These are phyloP conservation scores for Papilio helenus DNA, from an alignment of 1,140 invertebrate genomes.

Conservation along the genomic window DNA sequence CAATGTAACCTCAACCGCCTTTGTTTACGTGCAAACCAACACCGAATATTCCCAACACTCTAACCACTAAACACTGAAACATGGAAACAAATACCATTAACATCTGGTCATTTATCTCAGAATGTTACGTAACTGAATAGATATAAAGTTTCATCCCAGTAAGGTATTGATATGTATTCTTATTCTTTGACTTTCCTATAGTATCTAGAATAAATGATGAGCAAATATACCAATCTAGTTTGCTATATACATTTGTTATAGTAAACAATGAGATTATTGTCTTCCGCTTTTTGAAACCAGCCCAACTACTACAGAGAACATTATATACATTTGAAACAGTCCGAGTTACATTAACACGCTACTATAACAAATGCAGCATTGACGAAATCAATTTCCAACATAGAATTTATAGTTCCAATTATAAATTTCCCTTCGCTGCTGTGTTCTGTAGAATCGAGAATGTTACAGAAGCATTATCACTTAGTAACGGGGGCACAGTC, in stretches of 20 bases:
- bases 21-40: conserved; percentile 6
- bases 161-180: not conserved
- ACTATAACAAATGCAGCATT: conserved; percentile 14
- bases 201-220: not conserved
- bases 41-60: conserved; percentile 4
- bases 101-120: not conserved
- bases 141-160: not conserved
- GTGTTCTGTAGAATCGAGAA: conserved; percentile 50
- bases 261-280: not conserved
- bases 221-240: not conserved
- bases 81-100: conserved; percentile 5
- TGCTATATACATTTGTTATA: not conserved
- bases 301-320: not conserved
- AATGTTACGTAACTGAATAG: not conserved
- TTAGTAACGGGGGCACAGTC: conserved; percentile 58
- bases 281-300: not conserved
- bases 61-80: not conserved
- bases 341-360: conserved; percentile 13
- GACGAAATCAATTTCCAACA: conserved; percentile 48
- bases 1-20: conserved; percentile 10
- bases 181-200: not conserved
- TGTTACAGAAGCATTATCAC: conserved; percentile 70
- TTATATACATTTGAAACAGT: conserved; percentile 4
- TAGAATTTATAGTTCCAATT: conserved; percentile 63
- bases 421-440: conserved; percentile 62